A percentile compares a stretch with the other conserved stretches of the same genome.
These are phyloP conservation scores for Chrysogorgia sp. DNA, from an alignment of 92 coral and sea anemone genomes.

Conservation along the genomic window DNA sequence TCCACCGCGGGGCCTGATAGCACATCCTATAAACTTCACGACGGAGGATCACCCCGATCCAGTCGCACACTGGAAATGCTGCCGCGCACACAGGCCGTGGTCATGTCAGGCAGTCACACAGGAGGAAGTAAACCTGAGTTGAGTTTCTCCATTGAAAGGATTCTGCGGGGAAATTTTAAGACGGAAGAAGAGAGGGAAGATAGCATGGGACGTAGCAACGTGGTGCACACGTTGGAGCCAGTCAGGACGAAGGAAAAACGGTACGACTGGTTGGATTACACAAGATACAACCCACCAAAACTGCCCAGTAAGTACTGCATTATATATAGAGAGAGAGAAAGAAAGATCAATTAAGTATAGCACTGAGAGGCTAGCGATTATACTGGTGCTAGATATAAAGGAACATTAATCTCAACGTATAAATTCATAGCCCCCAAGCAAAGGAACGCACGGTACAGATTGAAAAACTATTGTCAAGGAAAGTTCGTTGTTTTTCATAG, in stretches of 20 bases:
- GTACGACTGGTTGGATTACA: constrained; percentile 79
- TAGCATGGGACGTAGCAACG: background rate
- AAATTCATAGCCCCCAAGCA: too few relatives aligned
- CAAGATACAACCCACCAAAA: constrained; percentile 95
- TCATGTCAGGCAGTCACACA: background rate
- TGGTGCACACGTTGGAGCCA: background rate
- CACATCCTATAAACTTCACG: constrained; percentile 33
- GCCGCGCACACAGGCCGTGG: background rate
- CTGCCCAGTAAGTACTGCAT: constrained; percentile 83
- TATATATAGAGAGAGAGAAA: background rate
- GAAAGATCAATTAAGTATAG: background rate
- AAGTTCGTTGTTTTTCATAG: background rate
- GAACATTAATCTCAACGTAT: too few relatives aligned
- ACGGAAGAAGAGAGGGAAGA: background rate
- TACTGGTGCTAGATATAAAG: too few relatives aligned
- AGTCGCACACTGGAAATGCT: constrained; percentile 3
- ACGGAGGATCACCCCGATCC: constrained; percentile 14
- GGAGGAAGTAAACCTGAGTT: constrained; percentile 38
- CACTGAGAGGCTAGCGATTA: too few relatives aligned
- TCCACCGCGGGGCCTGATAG: too few relatives aligned
- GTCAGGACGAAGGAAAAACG: background rate
- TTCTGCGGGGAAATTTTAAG: constrained; percentile 60
- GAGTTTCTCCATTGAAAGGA: constrained; percentile 85
- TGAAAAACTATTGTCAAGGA: background rate
- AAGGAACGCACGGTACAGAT: too few relatives aligned